Evolutionary conservation across 2,888 invertebrate genomes (phyloP).

Genomic region (Tachystola acroxantha): DNA sequence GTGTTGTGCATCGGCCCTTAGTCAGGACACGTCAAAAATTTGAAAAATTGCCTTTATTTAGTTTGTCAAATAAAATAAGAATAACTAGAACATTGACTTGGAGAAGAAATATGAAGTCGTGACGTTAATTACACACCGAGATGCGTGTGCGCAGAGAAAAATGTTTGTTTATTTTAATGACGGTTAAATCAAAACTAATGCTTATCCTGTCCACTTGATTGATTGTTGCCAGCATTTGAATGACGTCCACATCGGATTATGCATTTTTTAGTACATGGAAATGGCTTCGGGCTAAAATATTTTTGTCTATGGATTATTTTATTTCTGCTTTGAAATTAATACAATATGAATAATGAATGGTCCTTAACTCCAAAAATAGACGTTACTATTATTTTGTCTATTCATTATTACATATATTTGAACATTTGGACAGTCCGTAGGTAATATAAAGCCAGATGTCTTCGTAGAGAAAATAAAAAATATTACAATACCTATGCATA

Average conservation of each 20-base stretch:
- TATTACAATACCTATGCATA: too few species aligned
- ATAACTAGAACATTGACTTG: slow-evolving; percentile 19
- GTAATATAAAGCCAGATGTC: too few species aligned
- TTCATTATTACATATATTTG: too few species aligned
- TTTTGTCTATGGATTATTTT: neutral
- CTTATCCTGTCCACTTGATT: slow-evolving; percentile 57
- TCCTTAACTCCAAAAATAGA: too few species aligned
- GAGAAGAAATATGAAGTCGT: slow-evolving; percentile 45
- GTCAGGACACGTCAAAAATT: slow-evolving; percentile 16
- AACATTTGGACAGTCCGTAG: too few species aligned
- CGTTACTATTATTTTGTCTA: too few species aligned
- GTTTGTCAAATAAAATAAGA: slow-evolving; percentile 17
- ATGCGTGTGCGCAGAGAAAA: slow-evolving; percentile 34
- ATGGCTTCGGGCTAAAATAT: slow-evolving; percentile 30
- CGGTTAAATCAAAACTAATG: slow-evolving; percentile 58
- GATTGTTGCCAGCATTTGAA: slow-evolving; percentile 44
- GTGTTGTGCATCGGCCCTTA: too few species aligned
- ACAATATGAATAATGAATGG: too few species aligned
- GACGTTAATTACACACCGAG: slow-evolving; percentile 51
- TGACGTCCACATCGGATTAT: slow-evolving; percentile 23
- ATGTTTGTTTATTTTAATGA: slow-evolving; percentile 60
- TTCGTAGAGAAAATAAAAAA: too few species aligned
- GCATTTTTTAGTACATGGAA: slow-evolving; percentile 21
- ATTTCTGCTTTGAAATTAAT: too few species aligned
- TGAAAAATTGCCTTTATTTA: slow-evolving; percentile 26